These are phyloP conservation scores for Apodemia zela DNA, from an alignment of 2,888 invertebrate species.

Conservation along the genomic window DNA sequence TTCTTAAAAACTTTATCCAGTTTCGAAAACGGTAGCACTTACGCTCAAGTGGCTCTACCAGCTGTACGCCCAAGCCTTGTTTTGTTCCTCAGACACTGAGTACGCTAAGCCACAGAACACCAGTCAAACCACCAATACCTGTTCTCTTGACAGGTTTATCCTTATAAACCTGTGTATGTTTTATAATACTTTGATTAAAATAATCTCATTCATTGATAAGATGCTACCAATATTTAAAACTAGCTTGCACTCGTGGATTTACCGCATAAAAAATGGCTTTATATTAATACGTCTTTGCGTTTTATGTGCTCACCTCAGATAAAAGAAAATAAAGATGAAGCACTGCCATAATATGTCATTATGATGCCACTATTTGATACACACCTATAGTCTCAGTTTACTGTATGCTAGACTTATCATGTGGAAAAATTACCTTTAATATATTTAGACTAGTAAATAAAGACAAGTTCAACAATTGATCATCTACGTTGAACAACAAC, in stretches of 20 bases:
- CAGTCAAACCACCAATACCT: constrained; percentile 19
- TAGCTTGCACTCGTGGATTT: not conserved
- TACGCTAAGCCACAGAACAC: constrained; percentile 17
- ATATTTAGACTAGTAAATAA: too few species aligned
- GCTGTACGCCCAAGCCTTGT: constrained; percentile 18
- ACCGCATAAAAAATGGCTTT: not conserved
- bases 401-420: too few species aligned
- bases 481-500: too few species aligned
- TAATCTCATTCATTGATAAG: constrained; percentile 12
- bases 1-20: not conserved
- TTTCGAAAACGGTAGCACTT: constrained; percentile 1
- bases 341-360: too few species aligned
- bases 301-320: too few species aligned
- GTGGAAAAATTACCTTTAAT: too few species aligned
- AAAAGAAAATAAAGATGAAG: too few species aligned
- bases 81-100: constrained; percentile 19
- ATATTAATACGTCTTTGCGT: too few species aligned
- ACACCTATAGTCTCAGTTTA: too few species aligned
- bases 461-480: too few species aligned
- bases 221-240: constrained; percentile 2
- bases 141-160: constrained; percentile 20
- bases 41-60: not conserved
- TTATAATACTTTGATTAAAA: constrained; percentile 1
- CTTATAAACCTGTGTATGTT: constrained; percentile 15
- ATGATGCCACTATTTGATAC: too few species aligned